These are phyloP conservation scores for Clarias magur DNA, from an alignment of 2,113 vertebrate species.

Conservation along the genomic window DNA sequence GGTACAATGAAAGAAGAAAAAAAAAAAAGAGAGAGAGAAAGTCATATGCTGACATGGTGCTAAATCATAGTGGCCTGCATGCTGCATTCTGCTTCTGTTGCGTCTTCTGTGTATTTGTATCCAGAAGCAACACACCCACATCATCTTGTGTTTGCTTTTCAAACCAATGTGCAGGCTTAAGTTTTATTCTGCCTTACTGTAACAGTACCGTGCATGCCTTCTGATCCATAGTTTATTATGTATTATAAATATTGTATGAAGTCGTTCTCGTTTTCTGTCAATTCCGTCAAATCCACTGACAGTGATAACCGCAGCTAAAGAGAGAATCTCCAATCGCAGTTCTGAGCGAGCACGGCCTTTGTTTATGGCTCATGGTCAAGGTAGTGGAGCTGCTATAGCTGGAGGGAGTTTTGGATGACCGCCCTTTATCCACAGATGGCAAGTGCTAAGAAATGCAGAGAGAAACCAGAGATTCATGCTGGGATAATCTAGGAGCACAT, in stretches of 20 bases:
- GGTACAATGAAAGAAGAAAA: background rate
- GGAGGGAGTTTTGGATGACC: background rate
- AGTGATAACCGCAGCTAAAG: background rate
- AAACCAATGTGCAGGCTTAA: background rate
- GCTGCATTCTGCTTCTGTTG: slow-evolving; percentile 6
- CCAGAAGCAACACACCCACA: slow-evolving; percentile 24
- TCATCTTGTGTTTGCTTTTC: background rate
- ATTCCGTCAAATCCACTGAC: background rate
- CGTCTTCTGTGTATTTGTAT: slow-evolving; percentile 9
- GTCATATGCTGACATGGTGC: slow-evolving; percentile 34
- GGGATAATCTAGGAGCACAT: background rate
- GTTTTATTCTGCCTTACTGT: background rate
- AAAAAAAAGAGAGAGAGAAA: background rate
- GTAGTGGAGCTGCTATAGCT: background rate
- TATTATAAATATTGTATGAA: background rate
- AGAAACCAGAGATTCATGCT: slow-evolving; percentile 2
- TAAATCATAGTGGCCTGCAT: slow-evolving; percentile 25
- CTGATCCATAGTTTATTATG: background rate
- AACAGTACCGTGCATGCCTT: background rate
- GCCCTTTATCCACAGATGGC: background rate
- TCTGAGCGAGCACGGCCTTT: background rate
- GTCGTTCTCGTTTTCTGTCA: background rate
- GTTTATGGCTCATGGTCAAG: background rate
- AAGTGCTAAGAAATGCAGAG: background rate
- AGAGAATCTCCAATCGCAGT: background rate